Evolutionary conservation across 2,797 vertebrate genomes (phyloP).

Genomic region (Odontamblyopus rebecca): DNA sequence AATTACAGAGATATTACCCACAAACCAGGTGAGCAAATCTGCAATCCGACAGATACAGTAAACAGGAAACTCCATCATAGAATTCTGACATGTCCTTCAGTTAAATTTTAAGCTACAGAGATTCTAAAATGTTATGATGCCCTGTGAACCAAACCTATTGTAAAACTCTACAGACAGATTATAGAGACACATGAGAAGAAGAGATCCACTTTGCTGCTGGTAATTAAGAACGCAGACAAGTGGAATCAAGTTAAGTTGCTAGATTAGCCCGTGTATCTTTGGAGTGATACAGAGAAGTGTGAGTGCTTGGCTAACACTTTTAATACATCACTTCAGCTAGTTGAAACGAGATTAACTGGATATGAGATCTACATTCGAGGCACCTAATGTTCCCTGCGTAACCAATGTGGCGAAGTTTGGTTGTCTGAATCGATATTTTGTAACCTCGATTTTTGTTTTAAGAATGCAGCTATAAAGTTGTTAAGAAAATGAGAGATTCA

Average conservation of each 20-base stretch:
- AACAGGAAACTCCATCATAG: too few relatives aligned
- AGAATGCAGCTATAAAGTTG: too few relatives aligned
- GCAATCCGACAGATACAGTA: too few relatives aligned
- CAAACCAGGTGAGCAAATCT: too few relatives aligned
- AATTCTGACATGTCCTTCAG: too few relatives aligned
- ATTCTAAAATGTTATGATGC: too few relatives aligned
- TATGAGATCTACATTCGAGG: background rate
- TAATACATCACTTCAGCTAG: background rate
- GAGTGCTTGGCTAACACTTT: background rate
- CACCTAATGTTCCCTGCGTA: background rate
- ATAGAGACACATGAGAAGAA: slow-evolving; percentile 26
- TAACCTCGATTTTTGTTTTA: background rate
- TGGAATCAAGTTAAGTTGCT: slow-evolving; percentile 2
- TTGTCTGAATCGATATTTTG: slow-evolving; percentile 3
- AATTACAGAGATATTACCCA: too few relatives aligned
- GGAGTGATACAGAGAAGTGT: background rate
- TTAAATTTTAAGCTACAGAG: too few relatives aligned
- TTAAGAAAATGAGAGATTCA: too few relatives aligned
- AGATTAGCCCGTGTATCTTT: background rate
- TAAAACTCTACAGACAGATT: slow-evolving; percentile 37
- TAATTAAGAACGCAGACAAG: slow-evolving; percentile 17
- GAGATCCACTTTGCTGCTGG: slow-evolving; percentile 24
- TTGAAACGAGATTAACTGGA: background rate
- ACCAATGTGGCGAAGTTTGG: background rate
- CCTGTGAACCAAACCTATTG: slow-evolving; percentile 13